Percentiles rank a stretch among this genome's conserved stretches.
Conservation (phyloP, 2,888 invertebrate species). For the Trimorus sp. region DNA sequence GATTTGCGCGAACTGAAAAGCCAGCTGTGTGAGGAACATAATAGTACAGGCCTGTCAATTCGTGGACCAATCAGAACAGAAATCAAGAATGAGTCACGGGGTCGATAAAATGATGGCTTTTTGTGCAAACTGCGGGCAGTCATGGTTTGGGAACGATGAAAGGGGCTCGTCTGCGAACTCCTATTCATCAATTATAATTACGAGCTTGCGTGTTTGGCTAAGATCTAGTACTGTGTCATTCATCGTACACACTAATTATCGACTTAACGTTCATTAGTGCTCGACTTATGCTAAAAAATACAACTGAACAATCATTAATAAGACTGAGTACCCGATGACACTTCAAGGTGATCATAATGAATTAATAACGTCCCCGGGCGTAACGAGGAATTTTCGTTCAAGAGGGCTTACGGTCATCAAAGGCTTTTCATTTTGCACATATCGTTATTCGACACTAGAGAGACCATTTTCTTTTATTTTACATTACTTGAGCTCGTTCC, state of each 20-base stretch:
- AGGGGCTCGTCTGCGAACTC: slow-evolving; percentile 10
- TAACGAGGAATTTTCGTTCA: slow-evolving; percentile 5
- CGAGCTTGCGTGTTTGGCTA: slow-evolving; percentile 13
- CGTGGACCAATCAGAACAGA: neutral
- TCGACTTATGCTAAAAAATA: neutral
- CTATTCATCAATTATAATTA: slow-evolving; percentile 19
- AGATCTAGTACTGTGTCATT: slow-evolving; percentile 17
- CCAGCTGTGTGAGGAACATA: neutral
- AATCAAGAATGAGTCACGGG: neutral
- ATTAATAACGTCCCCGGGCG: slow-evolving; percentile 1
- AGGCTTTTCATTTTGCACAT: slow-evolving; percentile 1
- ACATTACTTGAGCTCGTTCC: neutral
- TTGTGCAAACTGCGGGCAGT: neutral
- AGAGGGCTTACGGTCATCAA: slow-evolving; percentile 1
- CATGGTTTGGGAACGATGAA: neutral
- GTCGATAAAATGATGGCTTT: neutral
- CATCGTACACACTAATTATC: slow-evolving; percentile 18
- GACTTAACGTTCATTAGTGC: slow-evolving; percentile 9
- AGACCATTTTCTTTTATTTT: slow-evolving; percentile 4
- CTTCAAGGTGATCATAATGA: slow-evolving; percentile 11
- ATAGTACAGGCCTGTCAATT: neutral
- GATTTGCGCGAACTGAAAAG: neutral
- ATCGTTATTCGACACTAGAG: neutral
- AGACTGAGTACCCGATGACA: neutral
- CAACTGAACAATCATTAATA: neutral